Evolutionary conservation across 2,113 vertebrate genomes (phyloP), one percentile per base, ranked within the genome.

Genomic region (Platichthys flesus): DNA sequence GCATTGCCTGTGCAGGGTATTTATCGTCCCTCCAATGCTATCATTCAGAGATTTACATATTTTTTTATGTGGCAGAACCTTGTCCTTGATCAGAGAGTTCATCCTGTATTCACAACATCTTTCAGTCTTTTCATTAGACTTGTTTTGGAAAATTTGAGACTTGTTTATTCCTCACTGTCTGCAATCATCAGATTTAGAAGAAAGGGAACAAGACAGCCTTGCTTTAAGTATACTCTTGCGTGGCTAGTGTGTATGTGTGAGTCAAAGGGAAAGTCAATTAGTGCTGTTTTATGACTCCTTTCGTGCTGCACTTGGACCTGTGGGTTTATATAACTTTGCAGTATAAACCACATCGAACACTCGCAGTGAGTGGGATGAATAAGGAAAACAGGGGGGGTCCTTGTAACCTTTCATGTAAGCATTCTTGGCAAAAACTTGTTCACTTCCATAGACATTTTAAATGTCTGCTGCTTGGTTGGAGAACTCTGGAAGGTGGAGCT

Each of bases 401-500:
- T 86, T 84, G 69, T 79, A 84, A 89, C 83, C 78, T 84, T 84
- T 88, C 78, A 83, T 90, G 84, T 92, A 58, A 87, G 80, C 64
- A 77, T 85, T 89, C 75, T 89, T 90, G 78, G 82, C 86, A 86
- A 85, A 74, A 82, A 64, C 67, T 51, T 28, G 59, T 80, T 77
- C 74, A 76, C 65, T 82, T 89, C 73, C 75, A 35, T 60, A 37
- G 67, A 87, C 58, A 78, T 78, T 84, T 82, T 59, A 54, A 64
- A 78, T 82, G 83, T 85, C 28, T 54, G 70, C 65, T 76, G 70
- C 70, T 70, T 52, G 18, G 77, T 74, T 81, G 76, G 83, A 78
- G 35, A 83, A 64, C 64, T 68, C 67, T 85, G 76, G 84, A 80
- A 85, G 24, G 67, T 70, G 49, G 31, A 55, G 57, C 71, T 70